Percentiles rank a stretch among this genome's conserved stretches.
These are phyloP conservation scores for Seira ritae DNA, from an alignment of 2,888 invertebrate genomes.

Conservation along the genomic window DNA sequence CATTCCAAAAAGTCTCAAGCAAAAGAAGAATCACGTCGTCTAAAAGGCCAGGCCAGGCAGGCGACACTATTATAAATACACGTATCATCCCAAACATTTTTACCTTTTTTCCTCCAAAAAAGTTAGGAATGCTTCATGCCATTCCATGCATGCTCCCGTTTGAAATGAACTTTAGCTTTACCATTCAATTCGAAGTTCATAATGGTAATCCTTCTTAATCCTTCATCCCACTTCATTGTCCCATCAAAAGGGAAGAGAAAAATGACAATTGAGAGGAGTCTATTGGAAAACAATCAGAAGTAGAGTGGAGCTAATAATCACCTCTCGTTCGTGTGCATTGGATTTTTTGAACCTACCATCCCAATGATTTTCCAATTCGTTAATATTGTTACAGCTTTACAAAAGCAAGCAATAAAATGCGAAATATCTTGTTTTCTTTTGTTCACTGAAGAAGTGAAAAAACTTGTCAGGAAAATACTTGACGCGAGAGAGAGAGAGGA, in stretches of 20 bases:
- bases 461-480: conserved; percentile 36
- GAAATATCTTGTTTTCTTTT: not conserved
- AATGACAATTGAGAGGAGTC: conserved; percentile 33
- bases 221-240: conserved; percentile 40
- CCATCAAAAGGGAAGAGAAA: not conserved
- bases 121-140: not conserved
- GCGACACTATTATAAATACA: conserved; percentile 43
- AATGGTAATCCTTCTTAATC: conserved; percentile 56
- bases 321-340: conserved; percentile 32
- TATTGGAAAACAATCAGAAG: conserved; percentile 52
- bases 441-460: not conserved
- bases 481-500: no score
- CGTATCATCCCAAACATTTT: not conserved
- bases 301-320: conserved; percentile 42
- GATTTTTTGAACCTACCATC: not conserved
- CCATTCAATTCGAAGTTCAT: not conserved
- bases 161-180: not conserved
- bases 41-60: conserved; percentile 3
- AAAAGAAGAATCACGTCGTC: no score
- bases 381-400: conserved; percentile 33
- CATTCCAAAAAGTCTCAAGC: no score
- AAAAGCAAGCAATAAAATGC: conserved; percentile 12
- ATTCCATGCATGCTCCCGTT: conserved; percentile 2
- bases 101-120: conserved; percentile 24
- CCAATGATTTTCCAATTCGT: not conserved